A percentile compares a stretch with the other conserved stretches of the same genome.
These are phyloP conservation scores for Heteromyza rotundicornis DNA, from an alignment of 2,888 invertebrate species.

Conservation along the genomic window DNA sequence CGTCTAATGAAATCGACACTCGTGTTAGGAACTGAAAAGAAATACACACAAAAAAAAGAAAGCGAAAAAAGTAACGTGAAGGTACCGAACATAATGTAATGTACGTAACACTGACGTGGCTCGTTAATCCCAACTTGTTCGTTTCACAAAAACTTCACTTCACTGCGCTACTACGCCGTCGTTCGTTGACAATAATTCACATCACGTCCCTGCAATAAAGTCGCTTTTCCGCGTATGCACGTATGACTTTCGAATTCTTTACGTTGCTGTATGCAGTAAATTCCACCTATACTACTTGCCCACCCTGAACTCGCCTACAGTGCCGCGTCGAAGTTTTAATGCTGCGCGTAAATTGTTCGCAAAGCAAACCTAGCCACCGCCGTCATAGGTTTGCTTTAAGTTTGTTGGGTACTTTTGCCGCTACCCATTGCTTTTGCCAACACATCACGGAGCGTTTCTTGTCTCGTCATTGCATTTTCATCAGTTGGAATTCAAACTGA, in stretches of 20 bases:
- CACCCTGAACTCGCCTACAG: too few relatives aligned
- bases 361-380: too few relatives aligned
- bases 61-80: constrained; percentile 50
- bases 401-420: neutral
- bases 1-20: constrained; percentile 3
- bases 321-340: neutral
- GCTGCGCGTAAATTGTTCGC: too few relatives aligned
- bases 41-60: too few relatives aligned
- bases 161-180: neutral
- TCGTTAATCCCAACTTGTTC: constrained; percentile 55
- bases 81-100: too few relatives aligned
- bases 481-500: constrained; percentile 29
- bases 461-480: constrained; percentile 53
- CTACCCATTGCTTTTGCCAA: neutral
- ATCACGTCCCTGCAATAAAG: constrained; percentile 53
- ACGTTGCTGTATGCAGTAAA: neutral
- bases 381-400: neutral
- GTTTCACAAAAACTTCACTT: neutral
- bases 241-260: constrained; percentile 48
- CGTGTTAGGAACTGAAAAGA: neutral
- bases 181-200: constrained; percentile 51
- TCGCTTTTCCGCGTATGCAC: constrained; percentile 50
- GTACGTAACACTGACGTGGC: too few relatives aligned
- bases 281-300: too few relatives aligned
- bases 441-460: constrained; percentile 39